phyloP scores from a whole-genome alignment of 2,888 invertebrate genomes.

The Zonitis immaculata region DNA sequence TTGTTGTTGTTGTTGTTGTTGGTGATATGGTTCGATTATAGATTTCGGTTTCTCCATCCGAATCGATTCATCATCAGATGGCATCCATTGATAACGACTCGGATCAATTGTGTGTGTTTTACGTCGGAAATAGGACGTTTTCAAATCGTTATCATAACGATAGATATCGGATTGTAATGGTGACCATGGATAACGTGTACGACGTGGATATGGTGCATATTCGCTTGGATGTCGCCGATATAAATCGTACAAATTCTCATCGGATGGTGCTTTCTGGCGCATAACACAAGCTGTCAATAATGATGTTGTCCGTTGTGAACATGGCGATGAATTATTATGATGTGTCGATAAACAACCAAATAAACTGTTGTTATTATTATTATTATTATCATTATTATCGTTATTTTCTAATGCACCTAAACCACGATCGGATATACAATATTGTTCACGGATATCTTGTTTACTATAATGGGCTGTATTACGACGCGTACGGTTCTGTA shows the following conservation, averaged over 20 bases:
- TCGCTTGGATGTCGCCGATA: constrained; percentile 55
- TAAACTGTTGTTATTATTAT: constrained; percentile 58
- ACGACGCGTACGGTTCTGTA: constrained; percentile 52
- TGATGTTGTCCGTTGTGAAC: constrained; percentile 58
- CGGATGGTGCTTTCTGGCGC: constrained; percentile 80
- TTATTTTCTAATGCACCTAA: constrained; percentile 72
- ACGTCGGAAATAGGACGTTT: constrained; percentile 75
- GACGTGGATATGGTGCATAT: constrained; percentile 75
- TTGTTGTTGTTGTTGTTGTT: constrained; percentile 4
- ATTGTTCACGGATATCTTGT: constrained; percentile 87
- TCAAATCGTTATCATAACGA: constrained; percentile 67
- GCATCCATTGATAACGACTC: constrained; percentile 73
- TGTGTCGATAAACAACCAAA: constrained; percentile 82
- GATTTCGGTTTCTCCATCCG: constrained; percentile 65
- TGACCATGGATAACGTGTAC: constrained; percentile 62
- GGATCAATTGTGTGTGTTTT: constrained; percentile 69
- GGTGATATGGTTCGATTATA: constrained; percentile 39
- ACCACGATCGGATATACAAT: constrained; percentile 89
- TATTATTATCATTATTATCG: too few relatives aligned
- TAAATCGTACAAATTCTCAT: constrained; percentile 72
- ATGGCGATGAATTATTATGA: constrained; percentile 66
- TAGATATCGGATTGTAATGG: constrained; percentile 58
- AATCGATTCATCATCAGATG: constrained; percentile 68
- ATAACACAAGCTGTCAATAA: constrained; percentile 83
- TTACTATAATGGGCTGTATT: constrained; percentile 69